Base-by-base conservation (phyloP, 2,888 invertebrate genomes). In the Xestia ashworthii region DNA sequence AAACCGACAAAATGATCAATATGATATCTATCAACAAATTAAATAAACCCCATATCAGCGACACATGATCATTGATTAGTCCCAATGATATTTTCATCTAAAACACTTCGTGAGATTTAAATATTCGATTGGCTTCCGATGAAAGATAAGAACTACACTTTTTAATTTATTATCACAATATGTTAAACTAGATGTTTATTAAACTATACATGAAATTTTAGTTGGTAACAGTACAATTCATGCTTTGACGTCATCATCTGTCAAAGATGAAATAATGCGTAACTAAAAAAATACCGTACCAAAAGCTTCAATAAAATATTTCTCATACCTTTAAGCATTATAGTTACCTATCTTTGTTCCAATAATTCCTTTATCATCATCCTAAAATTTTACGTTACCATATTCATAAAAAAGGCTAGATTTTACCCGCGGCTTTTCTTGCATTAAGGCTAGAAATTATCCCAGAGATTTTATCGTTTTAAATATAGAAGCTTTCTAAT, bases 51-150 rank as follows among this genome's bases (percentile, higher is more conserved):
- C 12, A 19, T 83, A 83, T 32, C 53, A 41, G 5, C 25, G 53
- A 48, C 50, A 60, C 25, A 14, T 55, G 41, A 85, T 71, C 25
- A 71, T 25, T 74, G 72, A 81, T 74, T 71, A 64, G 38, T 55
- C 16, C 9, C 19, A 72, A 50, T 41, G n/a, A 73, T 71, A 68
- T 60, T 68, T 66, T 66, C 44, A 72, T 69, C 50, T 82, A 41
- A 73, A 70, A 81, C 68, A 75, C 22, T 64, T 66, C 69, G 65
- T 77, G 25, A 58, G 60, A 86, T 84, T 70, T 38, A 66, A 70
- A 73, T 72, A 67, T 64, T 73, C 38, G 69, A 79, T 76, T 58
- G 19, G n/a, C 14, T 65, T 65, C 48, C 19, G 53, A 85, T 82
- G 19, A 62, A 60, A 69, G 60, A 82, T 69, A 72, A 76, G 3